Evolutionary conservation across 2,797 vertebrate genomes (phyloP).

Genomic region (Takifugu ocellatus): DNA sequence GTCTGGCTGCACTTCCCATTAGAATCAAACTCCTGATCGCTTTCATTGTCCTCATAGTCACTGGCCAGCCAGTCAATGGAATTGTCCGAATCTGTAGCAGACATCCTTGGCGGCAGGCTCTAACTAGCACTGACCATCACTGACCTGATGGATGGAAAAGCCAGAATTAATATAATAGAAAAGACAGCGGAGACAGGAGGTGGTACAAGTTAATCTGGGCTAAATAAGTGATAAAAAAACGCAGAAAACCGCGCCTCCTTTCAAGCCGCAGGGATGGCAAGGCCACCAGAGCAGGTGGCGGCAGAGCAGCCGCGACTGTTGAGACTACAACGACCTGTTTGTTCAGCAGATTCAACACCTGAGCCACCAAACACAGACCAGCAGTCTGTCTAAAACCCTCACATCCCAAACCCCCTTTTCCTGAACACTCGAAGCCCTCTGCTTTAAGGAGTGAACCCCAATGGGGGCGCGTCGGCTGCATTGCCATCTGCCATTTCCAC

Average conservation of each 20-base stretch:
- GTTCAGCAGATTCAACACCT: constrained; percentile 66
- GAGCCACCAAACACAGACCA: constrained; percentile 47
- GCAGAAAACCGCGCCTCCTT: constrained; percentile 3
- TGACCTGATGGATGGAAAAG: constrained; percentile 59
- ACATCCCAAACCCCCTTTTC: constrained; percentile 2
- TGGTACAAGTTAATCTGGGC: constrained; percentile 9
- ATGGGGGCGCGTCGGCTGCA: constrained; percentile 19
- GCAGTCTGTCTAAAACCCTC: constrained; percentile 1
- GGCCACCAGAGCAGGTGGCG: constrained; percentile 39
- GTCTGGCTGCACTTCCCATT: constrained; percentile 34
- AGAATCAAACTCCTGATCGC: constrained; percentile 63
- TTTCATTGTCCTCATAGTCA: constrained; percentile 74
- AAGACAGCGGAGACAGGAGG: too few species aligned
- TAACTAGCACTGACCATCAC: constrained; percentile 78
- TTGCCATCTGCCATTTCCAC: constrained; percentile 43
- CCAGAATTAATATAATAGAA: constrained; percentile 3
- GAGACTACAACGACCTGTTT: constrained; percentile 57
- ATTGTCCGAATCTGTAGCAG: constrained; percentile 80
- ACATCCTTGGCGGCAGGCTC: constrained; percentile 76
- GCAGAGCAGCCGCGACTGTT: constrained; percentile 40
- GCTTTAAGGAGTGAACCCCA: neutral
- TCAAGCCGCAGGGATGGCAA: constrained; percentile 12
- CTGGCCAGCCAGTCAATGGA: constrained; percentile 82
- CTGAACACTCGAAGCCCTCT: too few species aligned
- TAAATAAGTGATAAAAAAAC: neutral